Base-by-base conservation (phyloP, 2,888 invertebrate genomes). In the Hoplodrina blanda region DNA sequence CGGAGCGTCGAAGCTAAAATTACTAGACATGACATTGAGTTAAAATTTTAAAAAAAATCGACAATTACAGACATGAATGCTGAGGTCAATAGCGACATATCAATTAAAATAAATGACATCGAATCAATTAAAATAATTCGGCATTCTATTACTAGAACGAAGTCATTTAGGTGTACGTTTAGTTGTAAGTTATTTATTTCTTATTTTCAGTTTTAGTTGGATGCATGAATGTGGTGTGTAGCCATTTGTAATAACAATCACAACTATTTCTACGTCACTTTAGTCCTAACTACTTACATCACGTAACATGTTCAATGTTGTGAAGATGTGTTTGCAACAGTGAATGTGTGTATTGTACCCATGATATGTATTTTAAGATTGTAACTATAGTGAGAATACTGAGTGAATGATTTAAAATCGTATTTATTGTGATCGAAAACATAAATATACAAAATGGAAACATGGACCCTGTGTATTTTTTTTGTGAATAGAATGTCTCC, bases 171-270 rank as follows among this genome's bases (percentile, higher is more conserved):
- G 68, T 86, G 85, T 90, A 90, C 81, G 76, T 83, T 83, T 90
- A 89, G 87, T 64, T 80, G 63, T 93, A 94, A 94, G 94, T 93
- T 93, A 95, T 95, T 95, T 95, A 95, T 95, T 95, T 87, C 87
- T 69, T 88, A 91, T 73, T 81, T 81, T 86, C 77, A 78, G 73
- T 80, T 72, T 69, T 81, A 81, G 78, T 66, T 79, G 80, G 68
- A 76, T 81, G 87, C 78, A 77, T 86, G 85, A 85, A 82, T 86
- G 81, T 82, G 85, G 86, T 67, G 71, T 65, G 80, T 69, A 73
- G 73, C 80, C 80, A 83, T 83, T 86, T 83, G 78, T 81, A 84
- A 77, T 80, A 79, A 83, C 56, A 83, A 85, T 87, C 87, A 84
- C 86, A 86, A 87, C 82, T 80, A 71, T 77, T 73, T 85, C 83